phyloP scores from a whole-genome alignment of 1,140 invertebrate genomes.

The Medauroidea extradentata region DNA sequence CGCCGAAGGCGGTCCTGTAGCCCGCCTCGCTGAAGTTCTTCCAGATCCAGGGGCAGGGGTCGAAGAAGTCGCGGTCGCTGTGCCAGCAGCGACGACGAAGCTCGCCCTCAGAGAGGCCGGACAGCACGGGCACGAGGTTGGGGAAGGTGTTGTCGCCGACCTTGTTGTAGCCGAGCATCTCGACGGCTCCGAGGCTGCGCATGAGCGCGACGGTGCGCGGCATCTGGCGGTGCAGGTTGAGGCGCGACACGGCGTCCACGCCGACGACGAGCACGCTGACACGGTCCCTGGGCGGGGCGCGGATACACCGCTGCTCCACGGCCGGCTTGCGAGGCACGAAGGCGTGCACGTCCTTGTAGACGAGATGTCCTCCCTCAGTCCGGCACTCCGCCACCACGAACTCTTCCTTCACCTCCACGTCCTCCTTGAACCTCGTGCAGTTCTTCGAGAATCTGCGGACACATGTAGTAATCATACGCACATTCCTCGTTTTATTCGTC shows the following conservation, averaged over 20 bases:
- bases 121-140: slow-evolving; percentile 69
- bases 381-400: slow-evolving; percentile 59
- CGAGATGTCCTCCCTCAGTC: slow-evolving; percentile 37
- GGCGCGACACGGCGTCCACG: slow-evolving; percentile 77
- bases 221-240: slow-evolving; percentile 82
- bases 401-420: slow-evolving; percentile 47
- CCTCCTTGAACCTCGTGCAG: slow-evolving; percentile 44
- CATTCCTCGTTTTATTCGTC: no score
- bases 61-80: slow-evolving; percentile 45
- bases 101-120: slow-evolving; percentile 57
- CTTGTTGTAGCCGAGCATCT: slow-evolving; percentile 76
- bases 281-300: slow-evolving; percentile 23
- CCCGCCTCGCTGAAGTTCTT: slow-evolving; percentile 47
- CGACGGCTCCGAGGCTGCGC: slow-evolving; percentile 47
- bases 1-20: slow-evolving; percentile 51
- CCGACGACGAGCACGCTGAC: slow-evolving; percentile 75
- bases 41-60: slow-evolving; percentile 55
- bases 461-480: no score
- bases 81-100: slow-evolving; percentile 57
- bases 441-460: slow-evolving; percentile 39
- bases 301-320: slow-evolving; percentile 40
- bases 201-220: slow-evolving; percentile 61
- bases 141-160: slow-evolving; percentile 80
- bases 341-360: slow-evolving; percentile 65
- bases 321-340: slow-evolving; percentile 48